phyloP scores from a whole-genome alignment of 1,140 invertebrate species.

The Lasioglossum baleicum region DNA sequence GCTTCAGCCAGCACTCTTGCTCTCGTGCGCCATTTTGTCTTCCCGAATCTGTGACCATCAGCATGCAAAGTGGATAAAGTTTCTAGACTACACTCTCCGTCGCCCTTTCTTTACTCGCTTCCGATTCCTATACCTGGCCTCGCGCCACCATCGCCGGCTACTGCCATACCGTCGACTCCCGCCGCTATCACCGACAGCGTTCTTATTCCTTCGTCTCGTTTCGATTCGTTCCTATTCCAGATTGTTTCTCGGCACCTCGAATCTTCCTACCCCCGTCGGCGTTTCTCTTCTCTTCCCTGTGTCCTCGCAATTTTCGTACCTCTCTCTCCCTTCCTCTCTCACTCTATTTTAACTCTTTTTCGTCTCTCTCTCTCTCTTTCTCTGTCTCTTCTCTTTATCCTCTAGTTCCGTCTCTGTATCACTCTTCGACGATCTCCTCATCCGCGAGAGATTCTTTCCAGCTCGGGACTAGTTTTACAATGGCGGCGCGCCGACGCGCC shows the following conservation, averaged over 20 bases:
- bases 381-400: too few relatives aligned
- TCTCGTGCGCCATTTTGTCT: slow-evolving; percentile 68
- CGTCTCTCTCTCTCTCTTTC: neutral
- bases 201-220: slow-evolving; percentile 44
- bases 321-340: neutral
- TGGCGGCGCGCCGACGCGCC: slow-evolving; percentile 4
- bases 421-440: neutral
- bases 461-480: neutral
- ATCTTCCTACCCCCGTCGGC: slow-evolving; percentile 9
- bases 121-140: slow-evolving; percentile 63
- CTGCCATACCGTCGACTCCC: slow-evolving; percentile 3
- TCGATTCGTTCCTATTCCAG: slow-evolving; percentile 55
- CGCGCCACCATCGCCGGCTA: slow-evolving; percentile 33
- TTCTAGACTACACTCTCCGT: slow-evolving; percentile 67
- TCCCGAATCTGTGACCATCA: slow-evolving; percentile 72
- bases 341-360: too few relatives aligned
- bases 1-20: slow-evolving; percentile 40
- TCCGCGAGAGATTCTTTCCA: too few relatives aligned
- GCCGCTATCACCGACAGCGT: slow-evolving; percentile 31
- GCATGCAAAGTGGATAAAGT: slow-evolving; percentile 74
- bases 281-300: neutral
- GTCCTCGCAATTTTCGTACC: slow-evolving; percentile 4
- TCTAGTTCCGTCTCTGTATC: too few relatives aligned
- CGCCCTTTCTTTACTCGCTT: slow-evolving; percentile 65
- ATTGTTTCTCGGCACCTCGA: slow-evolving; percentile 63